These are phyloP conservation scores for Aradophagus sp. DNA, from an alignment of 1,140 invertebrate species.

Conservation along the genomic window DNA sequence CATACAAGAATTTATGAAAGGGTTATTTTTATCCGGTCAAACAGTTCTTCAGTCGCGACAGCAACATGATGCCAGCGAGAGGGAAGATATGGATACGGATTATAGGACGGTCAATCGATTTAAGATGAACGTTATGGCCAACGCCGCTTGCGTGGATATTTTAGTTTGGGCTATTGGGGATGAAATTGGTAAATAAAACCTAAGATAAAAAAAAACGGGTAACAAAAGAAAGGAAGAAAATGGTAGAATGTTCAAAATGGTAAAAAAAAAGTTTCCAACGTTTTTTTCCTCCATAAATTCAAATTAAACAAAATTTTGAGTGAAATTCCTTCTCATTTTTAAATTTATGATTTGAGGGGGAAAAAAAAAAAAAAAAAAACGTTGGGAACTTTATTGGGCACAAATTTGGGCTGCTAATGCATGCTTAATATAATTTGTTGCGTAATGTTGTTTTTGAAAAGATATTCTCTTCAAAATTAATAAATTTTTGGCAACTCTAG, in stretches of 20 bases:
- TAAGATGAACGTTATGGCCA: slow-evolving; percentile 96
- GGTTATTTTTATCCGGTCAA: slow-evolving; percentile 92
- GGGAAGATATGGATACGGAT: slow-evolving; percentile 87
- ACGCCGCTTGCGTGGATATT: slow-evolving; percentile 97
- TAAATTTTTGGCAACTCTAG: too few species aligned
- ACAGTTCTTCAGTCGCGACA: slow-evolving; percentile 88
- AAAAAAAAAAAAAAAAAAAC: too few species aligned
- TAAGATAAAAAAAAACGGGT: slow-evolving; percentile 3
- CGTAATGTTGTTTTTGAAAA: too few species aligned
- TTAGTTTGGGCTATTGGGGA: slow-evolving; percentile 98
- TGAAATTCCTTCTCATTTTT: too few species aligned
- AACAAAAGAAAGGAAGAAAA: too few species aligned
- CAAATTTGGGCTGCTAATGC: too few species aligned
- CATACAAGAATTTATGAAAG: slow-evolving; percentile 91
- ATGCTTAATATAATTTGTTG: too few species aligned
- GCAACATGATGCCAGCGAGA: slow-evolving; percentile 86
- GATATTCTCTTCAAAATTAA: too few species aligned
- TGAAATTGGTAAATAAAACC: slow-evolving; percentile 95
- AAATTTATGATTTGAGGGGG: too few species aligned
- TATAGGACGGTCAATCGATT: slow-evolving; percentile 89
- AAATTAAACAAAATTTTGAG: slow-evolving; percentile 2
- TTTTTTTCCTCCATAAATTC: too few species aligned
- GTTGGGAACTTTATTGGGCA: too few species aligned
- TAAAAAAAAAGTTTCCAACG: too few species aligned
- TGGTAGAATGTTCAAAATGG: background rate